Evolutionary conservation across 2,888 invertebrate genomes (phyloP).

Genomic region (Slavum lentiscoides): DNA sequence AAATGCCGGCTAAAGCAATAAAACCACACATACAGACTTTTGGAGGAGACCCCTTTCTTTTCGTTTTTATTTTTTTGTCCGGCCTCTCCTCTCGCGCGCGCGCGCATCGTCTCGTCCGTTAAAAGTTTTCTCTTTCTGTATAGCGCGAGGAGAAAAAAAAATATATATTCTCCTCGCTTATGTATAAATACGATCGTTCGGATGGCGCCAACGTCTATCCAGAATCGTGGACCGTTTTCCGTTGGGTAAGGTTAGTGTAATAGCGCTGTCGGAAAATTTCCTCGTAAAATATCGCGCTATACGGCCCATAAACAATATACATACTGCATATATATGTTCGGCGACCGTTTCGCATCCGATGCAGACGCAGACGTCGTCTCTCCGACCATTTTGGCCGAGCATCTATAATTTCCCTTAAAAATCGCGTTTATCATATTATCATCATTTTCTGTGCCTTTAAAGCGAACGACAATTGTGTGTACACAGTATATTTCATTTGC

Average conservation of each 20-base stretch:
- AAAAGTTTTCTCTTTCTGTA: constrained; percentile 27
- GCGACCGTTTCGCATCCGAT: constrained; percentile 5
- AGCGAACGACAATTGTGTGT: too few species aligned
- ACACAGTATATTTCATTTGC: too few species aligned
- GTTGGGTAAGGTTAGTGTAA: constrained; percentile 45
- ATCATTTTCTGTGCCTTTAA: too few species aligned
- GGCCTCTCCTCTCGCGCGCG: constrained; percentile 5
- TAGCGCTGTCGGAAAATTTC: constrained; percentile 13
- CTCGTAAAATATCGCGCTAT: constrained; percentile 32
- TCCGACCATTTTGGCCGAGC: too few species aligned
- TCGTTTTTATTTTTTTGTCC: constrained; percentile 23
- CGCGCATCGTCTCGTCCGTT: background rate
- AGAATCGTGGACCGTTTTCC: constrained; percentile 39
- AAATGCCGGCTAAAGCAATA: constrained; percentile 41
- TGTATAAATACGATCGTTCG: constrained; percentile 38
- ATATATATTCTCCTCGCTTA: too few species aligned
- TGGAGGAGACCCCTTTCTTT: constrained; percentile 15
- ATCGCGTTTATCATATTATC: too few species aligned
- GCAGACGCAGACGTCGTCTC: constrained; percentile 1
- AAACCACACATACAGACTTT: constrained; percentile 20
- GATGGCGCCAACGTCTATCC: constrained; percentile 41
- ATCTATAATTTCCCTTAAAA: too few species aligned
- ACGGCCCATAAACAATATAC: constrained; percentile 43
- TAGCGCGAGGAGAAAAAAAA: background rate
- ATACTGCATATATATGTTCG: too few species aligned